These are phyloP conservation scores for Spermophilus dauricus DNA, from an alignment of 2,113 vertebrate species.

Conservation along the genomic window DNA sequence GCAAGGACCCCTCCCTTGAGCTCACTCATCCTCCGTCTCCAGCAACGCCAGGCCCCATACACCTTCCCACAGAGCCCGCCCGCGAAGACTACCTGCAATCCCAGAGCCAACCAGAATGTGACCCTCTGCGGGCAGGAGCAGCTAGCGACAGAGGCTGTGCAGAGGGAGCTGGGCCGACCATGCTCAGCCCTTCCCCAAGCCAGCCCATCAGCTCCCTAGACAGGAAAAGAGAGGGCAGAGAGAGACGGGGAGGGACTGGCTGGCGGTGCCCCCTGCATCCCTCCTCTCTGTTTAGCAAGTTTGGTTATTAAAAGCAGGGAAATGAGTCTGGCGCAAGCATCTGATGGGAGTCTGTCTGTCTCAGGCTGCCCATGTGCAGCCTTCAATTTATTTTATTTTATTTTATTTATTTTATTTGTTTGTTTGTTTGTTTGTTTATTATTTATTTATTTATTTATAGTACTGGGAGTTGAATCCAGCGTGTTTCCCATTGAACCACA, in stretches of 20 bases:
- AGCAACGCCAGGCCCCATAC: neutral
- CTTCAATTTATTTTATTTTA: neutral
- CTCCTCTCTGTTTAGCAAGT: neutral
- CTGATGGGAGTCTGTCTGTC: neutral
- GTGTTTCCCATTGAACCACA: neutral
- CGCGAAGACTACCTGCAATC: neutral
- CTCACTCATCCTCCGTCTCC: neutral
- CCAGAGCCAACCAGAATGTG: neutral
- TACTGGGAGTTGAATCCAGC: neutral
- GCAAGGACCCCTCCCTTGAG: neutral
- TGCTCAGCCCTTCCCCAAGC: neutral
- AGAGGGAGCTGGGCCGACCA: too few species aligned
- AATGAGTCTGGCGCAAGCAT: neutral
- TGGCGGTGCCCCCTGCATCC: rapidly evolving
- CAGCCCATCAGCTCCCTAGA: neutral
- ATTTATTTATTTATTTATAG: too few species aligned
- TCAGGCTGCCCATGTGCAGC: neutral
- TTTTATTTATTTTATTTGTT: too few species aligned
- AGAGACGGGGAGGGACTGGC: rapidly evolving
- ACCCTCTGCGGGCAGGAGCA: neutral
- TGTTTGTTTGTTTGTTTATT: too few species aligned
- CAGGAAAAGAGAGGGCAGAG: neutral
- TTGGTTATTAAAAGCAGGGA: neutral
- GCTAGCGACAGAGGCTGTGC: neutral
- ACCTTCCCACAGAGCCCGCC: neutral